Conservation (phyloP, 2,888 invertebrate species). For the Corythucha ciliata region DNA sequence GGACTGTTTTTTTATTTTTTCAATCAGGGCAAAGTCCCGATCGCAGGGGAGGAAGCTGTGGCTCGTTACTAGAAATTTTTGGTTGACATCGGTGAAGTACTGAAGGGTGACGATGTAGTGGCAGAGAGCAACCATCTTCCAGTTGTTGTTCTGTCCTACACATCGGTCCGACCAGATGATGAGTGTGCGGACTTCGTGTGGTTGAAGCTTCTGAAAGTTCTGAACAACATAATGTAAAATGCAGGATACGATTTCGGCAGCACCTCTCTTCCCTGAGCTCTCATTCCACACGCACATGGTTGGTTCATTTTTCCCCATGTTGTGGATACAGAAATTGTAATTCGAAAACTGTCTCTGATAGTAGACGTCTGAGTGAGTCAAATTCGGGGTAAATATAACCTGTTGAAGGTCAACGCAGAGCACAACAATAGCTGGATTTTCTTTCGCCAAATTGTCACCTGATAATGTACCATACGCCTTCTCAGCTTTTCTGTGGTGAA, state of each 20-base stretch:
- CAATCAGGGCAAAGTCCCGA: conserved; percentile 31
- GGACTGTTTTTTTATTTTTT: conserved; percentile 25
- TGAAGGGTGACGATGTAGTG: conserved; percentile 3
- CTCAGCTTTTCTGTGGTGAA: conserved; percentile 22
- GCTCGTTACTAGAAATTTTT: conserved; percentile 31
- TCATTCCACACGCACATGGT: conserved; percentile 30
- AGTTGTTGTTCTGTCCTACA: conserved; percentile 33
- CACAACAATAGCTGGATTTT: conserved; percentile 10
- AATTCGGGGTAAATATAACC: conserved; percentile 20
- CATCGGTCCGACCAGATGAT: conserved; percentile 33
- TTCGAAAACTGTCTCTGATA: conserved; percentile 15
- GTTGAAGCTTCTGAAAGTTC: conserved; percentile 21
- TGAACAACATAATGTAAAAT: conserved; percentile 25
- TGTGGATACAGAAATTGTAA: conserved; percentile 22
- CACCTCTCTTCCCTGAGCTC: conserved; percentile 26
- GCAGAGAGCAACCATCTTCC: conserved; percentile 25
- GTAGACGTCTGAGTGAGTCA: conserved; percentile 17
- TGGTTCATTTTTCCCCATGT: conserved; percentile 19
- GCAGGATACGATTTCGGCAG: conserved; percentile 28
- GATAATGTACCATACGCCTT: conserved; percentile 18
- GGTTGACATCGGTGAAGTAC: conserved; percentile 31
- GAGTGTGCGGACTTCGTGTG: conserved; percentile 24
- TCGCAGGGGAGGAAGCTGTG: conserved; percentile 33
- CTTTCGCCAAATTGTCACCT: conserved; percentile 9
- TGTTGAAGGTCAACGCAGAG: conserved; percentile 22